phyloP scores from a whole-genome alignment of 2,888 invertebrate species.

The Mesodorylaimus sp. region DNA sequence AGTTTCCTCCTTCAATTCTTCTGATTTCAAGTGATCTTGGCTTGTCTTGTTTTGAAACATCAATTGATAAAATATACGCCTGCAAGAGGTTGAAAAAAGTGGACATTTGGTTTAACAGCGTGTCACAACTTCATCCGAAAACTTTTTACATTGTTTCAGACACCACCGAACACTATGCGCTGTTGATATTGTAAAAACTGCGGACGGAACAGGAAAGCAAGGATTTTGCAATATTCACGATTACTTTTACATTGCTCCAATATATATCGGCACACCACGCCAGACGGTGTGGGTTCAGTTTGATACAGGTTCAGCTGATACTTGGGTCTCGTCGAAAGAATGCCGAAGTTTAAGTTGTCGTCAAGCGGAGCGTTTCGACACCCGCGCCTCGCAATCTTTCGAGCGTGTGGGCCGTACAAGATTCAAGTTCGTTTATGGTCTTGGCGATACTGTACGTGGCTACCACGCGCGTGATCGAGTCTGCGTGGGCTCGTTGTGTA shows the following conservation, averaged over 20 bases:
- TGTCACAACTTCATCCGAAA: no score
- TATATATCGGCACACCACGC: not conserved
- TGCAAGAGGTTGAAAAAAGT: no score
- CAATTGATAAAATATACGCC: no score
- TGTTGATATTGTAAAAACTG: no score
- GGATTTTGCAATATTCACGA: constrained; percentile 1
- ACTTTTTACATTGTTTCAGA: no score
- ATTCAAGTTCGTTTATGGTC: constrained; percentile 1
- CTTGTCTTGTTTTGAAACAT: no score
- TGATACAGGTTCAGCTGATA: not conserved
- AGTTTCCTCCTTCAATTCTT: no score
- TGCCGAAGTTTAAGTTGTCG: not conserved
- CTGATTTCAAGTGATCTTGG: no score
- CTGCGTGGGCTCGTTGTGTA: not conserved
- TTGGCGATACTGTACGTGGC: constrained; percentile 1
- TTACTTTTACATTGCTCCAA: not conserved
- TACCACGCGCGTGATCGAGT: not conserved
- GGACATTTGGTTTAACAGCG: no score
- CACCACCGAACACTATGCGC: no score
- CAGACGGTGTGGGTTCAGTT: constrained; percentile 3
- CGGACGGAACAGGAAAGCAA: no score
- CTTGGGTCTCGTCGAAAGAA: not conserved
- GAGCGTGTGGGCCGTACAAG: not conserved
- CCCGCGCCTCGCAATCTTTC: not conserved
- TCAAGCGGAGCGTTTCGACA: not conserved